These are phyloP conservation scores for Mystacornis crossleyi DNA, from an alignment of 2,113 vertebrate species.

Conservation along the genomic window DNA sequence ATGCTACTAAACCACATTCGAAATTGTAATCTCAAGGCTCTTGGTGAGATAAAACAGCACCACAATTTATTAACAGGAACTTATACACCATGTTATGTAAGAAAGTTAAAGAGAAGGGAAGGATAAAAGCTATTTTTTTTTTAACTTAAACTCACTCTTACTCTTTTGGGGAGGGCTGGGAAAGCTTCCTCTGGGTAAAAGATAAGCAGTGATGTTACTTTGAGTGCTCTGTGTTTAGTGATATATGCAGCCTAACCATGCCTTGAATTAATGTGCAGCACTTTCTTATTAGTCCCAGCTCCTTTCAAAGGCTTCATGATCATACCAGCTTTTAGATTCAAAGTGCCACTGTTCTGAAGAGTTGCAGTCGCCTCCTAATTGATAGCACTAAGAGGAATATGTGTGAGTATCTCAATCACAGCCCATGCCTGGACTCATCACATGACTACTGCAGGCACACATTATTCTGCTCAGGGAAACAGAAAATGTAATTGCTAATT, in stretches of 20 bases:
- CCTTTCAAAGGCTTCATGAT: not conserved
- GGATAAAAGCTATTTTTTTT: not conserved
- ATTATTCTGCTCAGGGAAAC: constrained; percentile 59
- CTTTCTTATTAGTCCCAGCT: not conserved
- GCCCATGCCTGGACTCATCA: not conserved
- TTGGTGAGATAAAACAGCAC: not conserved
- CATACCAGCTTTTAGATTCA: not conserved
- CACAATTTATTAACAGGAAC: not conserved
- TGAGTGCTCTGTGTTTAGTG: not conserved
- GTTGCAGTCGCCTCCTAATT: not conserved
- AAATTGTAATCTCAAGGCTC: not conserved
- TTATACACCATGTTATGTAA: not conserved
- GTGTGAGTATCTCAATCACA: not conserved
- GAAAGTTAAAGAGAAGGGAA: not conserved
- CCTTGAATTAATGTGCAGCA: not conserved
- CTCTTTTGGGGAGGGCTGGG: not conserved
- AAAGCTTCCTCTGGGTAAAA: not conserved
- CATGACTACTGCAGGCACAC: not conserved
- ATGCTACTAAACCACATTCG: not conserved
- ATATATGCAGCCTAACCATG: not conserved
- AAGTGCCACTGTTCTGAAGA: not conserved
- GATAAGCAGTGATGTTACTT: not conserved
- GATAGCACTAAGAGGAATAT: not conserved
- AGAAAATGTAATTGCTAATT: constrained; percentile 53
- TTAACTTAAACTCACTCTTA: not conserved